phyloP scores from a whole-genome alignment of 2,797 vertebrate species.

The Hoplostethus atlanticus region DNA sequence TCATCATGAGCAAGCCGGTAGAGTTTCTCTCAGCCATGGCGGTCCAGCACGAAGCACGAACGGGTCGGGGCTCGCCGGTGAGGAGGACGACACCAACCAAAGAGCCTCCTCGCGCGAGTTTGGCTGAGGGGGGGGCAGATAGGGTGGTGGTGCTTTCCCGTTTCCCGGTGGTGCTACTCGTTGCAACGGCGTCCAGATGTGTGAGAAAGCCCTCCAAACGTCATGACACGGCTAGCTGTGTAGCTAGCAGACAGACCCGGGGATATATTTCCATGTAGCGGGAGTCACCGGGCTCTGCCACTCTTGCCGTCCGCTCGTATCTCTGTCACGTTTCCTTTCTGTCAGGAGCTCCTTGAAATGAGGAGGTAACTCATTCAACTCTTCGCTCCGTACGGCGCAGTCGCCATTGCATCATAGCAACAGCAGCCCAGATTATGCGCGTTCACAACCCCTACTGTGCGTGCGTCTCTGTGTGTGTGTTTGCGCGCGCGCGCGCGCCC shows the following conservation, averaged over 20 bases:
- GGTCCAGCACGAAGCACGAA: slow-evolving; percentile 37
- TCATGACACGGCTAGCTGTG: slow-evolving; percentile 75
- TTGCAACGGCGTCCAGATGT: slow-evolving; percentile 80
- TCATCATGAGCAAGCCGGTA: slow-evolving; percentile 82
- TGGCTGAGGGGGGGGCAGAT: slow-evolving; percentile 31
- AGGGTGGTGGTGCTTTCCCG: slow-evolving; percentile 71
- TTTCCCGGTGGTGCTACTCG: slow-evolving; percentile 18
- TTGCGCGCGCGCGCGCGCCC: slow-evolving; percentile 1
- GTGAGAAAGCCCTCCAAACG: slow-evolving; percentile 63
- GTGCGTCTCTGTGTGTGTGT: slow-evolving; percentile 4
- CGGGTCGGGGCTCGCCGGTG: slow-evolving; percentile 45
- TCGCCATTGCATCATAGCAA: slow-evolving; percentile 84
- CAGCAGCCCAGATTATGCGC: slow-evolving; percentile 72
- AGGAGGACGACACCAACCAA: slow-evolving; percentile 23
- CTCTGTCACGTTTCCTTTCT: slow-evolving; percentile 38
- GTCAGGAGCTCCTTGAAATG: slow-evolving; percentile 64
- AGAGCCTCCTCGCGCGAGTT: slow-evolving; percentile 44
- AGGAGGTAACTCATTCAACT: slow-evolving; percentile 81
- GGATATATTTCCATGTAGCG: slow-evolving; percentile 46
- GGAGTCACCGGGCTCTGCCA: background rate
- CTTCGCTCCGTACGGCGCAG: slow-evolving; percentile 77
- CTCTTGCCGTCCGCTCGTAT: slow-evolving; percentile 21
- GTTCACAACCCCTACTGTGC: slow-evolving; percentile 51
- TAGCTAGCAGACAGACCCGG: slow-evolving; percentile 68
- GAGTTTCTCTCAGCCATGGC: slow-evolving; percentile 86